Evolutionary conservation across 2,888 invertebrate species (phyloP).

Genomic region (Geotrupes spiniger): DNA sequence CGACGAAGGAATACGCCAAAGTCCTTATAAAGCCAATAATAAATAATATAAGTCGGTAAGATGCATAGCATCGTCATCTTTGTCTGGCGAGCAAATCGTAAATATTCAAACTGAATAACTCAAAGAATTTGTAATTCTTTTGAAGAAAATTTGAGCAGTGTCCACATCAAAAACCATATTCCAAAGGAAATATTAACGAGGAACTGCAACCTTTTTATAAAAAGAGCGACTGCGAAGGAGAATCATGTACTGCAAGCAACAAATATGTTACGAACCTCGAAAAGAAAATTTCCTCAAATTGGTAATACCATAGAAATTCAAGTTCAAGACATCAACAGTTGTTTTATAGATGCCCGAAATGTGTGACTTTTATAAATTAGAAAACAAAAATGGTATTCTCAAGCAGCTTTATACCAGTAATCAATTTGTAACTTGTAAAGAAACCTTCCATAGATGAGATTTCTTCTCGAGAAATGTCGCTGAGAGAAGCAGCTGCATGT

Average conservation of each 20-base stretch:
- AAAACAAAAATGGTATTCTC: background rate
- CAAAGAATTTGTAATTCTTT: background rate
- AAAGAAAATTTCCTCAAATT: background rate
- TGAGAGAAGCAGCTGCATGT: slow-evolving; percentile 8
- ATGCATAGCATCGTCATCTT: slow-evolving; percentile 11
- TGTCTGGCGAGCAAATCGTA: slow-evolving; percentile 7
- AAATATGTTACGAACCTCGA: too few relatives aligned
- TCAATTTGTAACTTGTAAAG: slow-evolving; percentile 30
- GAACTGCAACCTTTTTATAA: background rate
- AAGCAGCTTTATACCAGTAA: too few relatives aligned
- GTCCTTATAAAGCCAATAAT: background rate
- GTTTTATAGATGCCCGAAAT: background rate
- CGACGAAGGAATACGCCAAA: slow-evolving; percentile 12
- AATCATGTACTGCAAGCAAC: too few relatives aligned
- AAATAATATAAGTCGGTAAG: background rate
- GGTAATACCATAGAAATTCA: background rate
- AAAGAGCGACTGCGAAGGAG: slow-evolving; percentile 3
- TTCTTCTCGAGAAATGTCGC: slow-evolving; percentile 4
- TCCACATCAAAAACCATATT: too few relatives aligned
- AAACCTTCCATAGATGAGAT: slow-evolving; percentile 15
- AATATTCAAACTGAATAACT: slow-evolving; percentile 2
- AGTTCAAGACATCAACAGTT: background rate
- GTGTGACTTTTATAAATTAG: background rate
- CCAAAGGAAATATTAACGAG: background rate
- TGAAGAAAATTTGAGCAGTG: background rate